Conservation (phyloP, 1,140 invertebrate genomes). For the Monomorium pharaonis region DNA sequence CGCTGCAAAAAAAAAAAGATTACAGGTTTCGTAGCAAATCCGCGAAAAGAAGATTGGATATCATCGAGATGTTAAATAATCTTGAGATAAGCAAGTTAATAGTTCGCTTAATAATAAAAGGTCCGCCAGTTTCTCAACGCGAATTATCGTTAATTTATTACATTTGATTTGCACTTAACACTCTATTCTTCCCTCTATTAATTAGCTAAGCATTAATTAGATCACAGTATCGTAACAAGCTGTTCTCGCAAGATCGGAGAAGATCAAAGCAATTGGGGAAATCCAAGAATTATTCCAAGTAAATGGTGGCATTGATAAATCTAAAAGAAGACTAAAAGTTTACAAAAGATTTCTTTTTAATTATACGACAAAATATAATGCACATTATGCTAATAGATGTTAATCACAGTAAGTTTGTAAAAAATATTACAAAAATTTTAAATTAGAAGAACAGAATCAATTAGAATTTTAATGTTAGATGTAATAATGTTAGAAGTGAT, state of each 20-base stretch:
- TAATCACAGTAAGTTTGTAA: neutral
- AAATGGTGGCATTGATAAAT: neutral
- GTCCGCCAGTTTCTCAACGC: neutral
- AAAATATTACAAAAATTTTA: neutral
- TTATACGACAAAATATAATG: neutral
- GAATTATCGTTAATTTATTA: neutral
- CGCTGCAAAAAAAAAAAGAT: slow-evolving; percentile 33
- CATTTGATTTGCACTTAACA: slow-evolving; percentile 1
- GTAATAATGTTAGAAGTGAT: neutral
- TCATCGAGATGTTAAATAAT: slow-evolving; percentile 37
- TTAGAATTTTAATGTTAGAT: neutral
- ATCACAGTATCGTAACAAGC: neutral
- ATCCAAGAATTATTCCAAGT: slow-evolving; percentile 11
- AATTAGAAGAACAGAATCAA: neutral
- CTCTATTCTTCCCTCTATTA: neutral
- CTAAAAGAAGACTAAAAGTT: neutral
- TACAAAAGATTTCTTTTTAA: neutral
- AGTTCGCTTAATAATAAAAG: neutral
- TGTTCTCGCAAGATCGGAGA: neutral
- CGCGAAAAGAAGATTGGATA: slow-evolving; percentile 17
- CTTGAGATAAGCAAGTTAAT: slow-evolving; percentile 18
- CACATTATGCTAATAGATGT: neutral
- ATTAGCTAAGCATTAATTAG: slow-evolving; percentile 14
- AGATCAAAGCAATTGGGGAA: slow-evolving; percentile 1
- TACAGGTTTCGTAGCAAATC: slow-evolving; percentile 12